phyloP scores from a whole-genome alignment of 2,888 invertebrate species.

The Pomacea canaliculata region DNA sequence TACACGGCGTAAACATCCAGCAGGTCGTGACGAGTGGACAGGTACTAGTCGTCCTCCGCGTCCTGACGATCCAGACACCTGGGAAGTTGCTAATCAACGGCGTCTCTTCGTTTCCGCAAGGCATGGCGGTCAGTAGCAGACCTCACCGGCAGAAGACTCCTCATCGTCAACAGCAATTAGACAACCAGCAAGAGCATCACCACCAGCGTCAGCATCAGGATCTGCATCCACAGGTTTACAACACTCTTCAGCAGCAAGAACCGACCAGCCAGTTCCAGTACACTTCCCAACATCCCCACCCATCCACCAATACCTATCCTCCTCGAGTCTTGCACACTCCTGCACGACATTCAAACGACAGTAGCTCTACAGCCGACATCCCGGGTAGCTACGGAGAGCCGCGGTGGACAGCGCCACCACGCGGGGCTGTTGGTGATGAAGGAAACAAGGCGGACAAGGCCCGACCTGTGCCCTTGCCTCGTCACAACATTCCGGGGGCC shows the following conservation, averaged over 20 bases:
- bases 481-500: constrained; percentile 31
- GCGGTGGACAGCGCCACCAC: background rate
- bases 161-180: constrained; percentile 2
- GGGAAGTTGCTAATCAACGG: background rate
- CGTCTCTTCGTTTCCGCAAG: no score
- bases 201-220: constrained; percentile 12
- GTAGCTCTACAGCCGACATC: background rate
- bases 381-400: background rate
- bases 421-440: background rate
- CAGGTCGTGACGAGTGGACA: constrained; percentile 33
- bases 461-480: constrained; percentile 16
- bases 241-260: background rate
- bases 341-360: background rate
- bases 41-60: background rate
- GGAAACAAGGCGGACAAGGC: background rate
- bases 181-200: constrained; percentile 8
- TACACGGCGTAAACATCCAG: constrained; percentile 36
- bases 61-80: background rate
- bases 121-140: background rate
- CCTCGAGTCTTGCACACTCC: constrained; percentile 19
- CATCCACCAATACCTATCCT: constrained; percentile 21
- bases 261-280: background rate
- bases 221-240: background rate
- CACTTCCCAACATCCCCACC: background rate
- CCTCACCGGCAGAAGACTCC: background rate